Evolutionary conservation across 2,113 vertebrate species (phyloP).

Genomic region (Microtus pennsylvanicus): DNA sequence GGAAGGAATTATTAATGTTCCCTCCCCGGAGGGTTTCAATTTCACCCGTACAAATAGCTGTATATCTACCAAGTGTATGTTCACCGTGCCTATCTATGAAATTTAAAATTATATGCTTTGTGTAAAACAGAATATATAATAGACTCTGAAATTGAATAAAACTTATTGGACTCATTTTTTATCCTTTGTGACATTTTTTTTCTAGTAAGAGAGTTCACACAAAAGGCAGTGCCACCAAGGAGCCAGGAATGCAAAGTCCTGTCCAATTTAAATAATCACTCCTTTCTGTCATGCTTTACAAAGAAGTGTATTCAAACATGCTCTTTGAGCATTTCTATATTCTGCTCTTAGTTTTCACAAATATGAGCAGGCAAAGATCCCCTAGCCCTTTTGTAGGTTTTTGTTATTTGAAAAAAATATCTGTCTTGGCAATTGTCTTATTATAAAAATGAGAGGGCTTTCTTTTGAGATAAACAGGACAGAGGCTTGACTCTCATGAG

Average conservation of each 20-base stretch:
- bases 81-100: constrained; percentile 79
- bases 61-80: constrained; percentile 82
- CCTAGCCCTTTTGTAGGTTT: constrained; percentile 65
- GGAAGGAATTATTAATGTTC: constrained; percentile 79
- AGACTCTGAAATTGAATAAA: constrained; percentile 84
- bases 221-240: constrained; percentile 81
- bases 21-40: constrained; percentile 81
- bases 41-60: constrained; percentile 79
- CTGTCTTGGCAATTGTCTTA: constrained; percentile 70
- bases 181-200: constrained; percentile 82
- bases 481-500: constrained; percentile 17
- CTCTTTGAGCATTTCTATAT: constrained; percentile 76
- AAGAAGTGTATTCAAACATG: constrained; percentile 79
- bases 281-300: constrained; percentile 78
- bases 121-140: constrained; percentile 84
- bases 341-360: constrained; percentile 74
- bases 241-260: constrained; percentile 76
- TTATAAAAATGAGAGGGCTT: constrained; percentile 71
- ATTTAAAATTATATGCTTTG: constrained; percentile 84
- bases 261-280: constrained; percentile 83
- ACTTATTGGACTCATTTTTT: constrained; percentile 83
- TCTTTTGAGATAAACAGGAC: constrained; percentile 59
- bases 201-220: constrained; percentile 78
- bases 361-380: constrained; percentile 67
- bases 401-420: constrained; percentile 64